Conservation (phyloP, 2,888 invertebrate genomes). For the Plebejus melissa region DNA sequence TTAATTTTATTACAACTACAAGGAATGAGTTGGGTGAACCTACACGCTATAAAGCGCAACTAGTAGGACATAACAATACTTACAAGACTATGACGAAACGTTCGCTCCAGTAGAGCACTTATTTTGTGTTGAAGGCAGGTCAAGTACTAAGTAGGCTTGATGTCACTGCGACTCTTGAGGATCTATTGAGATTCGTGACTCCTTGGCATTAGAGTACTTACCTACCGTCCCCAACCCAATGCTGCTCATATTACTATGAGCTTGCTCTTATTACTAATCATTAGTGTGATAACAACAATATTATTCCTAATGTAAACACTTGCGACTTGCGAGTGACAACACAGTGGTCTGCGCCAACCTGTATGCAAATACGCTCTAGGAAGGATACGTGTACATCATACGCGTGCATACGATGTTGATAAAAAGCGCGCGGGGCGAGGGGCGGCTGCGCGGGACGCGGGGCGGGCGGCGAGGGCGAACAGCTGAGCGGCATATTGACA, state of each 20-base stretch:
- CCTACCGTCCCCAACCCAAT: no score
- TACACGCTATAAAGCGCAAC: not conserved
- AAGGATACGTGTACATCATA: not conserved
- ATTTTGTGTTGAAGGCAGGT: not conserved
- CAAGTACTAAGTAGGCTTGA: no score
- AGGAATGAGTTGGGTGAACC: slow-evolving; percentile 11
- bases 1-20: no score
- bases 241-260: no score
- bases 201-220: no score
- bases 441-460: slow-evolving; percentile 57
- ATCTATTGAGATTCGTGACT: no score
- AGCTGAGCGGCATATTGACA: slow-evolving; percentile 83
- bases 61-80: not conserved
- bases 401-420: slow-evolving; percentile 23
- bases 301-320: not conserved
- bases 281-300: not conserved
- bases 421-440: slow-evolving; percentile 57
- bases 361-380: slow-evolving; percentile 7
- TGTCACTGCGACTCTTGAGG: no score
- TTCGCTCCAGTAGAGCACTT: slow-evolving; percentile 4
- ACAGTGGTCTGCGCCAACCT: not conserved
- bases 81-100: slow-evolving; percentile 19
- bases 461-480: slow-evolving; percentile 65
- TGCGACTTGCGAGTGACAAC: not conserved
- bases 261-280: not conserved